Conservation (phyloP, 1,140 invertebrate species). For the Sycophila sp. region DNA sequence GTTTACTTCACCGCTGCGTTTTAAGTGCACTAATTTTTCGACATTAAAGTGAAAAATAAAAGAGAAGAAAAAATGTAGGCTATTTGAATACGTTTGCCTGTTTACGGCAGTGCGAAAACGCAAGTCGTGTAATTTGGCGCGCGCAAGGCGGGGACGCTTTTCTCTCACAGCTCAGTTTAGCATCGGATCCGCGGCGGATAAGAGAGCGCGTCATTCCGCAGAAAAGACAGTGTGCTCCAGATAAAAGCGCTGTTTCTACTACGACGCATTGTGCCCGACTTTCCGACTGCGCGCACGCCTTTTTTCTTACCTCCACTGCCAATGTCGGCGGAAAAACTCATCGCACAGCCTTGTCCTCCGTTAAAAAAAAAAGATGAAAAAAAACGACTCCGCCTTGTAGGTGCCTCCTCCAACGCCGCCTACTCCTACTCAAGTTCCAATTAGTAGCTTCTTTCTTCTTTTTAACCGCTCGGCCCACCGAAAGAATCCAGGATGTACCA, state of each 20-base stretch:
- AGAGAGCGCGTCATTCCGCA: neutral
- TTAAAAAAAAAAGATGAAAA: neutral
- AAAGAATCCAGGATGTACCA: too few species aligned
- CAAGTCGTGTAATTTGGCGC: too few species aligned
- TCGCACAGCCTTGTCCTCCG: neutral
- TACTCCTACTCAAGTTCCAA: neutral
- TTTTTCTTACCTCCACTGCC: neutral
- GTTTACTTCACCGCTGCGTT: too few species aligned
- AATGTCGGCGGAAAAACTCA: neutral
- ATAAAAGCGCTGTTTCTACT: neutral
- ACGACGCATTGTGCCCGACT: constrained; percentile 8
- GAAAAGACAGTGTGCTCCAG: neutral
- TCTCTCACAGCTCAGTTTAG: neutral
- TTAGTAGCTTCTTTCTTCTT: neutral
- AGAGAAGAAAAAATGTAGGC: too few species aligned
- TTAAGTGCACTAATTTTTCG: too few species aligned
- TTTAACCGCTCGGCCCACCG: too few species aligned
- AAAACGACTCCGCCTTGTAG: neutral
- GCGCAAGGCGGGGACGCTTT: too few species aligned
- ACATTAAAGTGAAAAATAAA: too few species aligned
- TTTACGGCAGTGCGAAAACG: too few species aligned
- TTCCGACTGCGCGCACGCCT: neutral
- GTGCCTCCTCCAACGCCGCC: too few species aligned
- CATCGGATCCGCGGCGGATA: constrained; percentile 3
- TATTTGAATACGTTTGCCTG: too few species aligned